phyloP scores from a whole-genome alignment of 2,888 invertebrate species.

The Acleris emargana region DNA sequence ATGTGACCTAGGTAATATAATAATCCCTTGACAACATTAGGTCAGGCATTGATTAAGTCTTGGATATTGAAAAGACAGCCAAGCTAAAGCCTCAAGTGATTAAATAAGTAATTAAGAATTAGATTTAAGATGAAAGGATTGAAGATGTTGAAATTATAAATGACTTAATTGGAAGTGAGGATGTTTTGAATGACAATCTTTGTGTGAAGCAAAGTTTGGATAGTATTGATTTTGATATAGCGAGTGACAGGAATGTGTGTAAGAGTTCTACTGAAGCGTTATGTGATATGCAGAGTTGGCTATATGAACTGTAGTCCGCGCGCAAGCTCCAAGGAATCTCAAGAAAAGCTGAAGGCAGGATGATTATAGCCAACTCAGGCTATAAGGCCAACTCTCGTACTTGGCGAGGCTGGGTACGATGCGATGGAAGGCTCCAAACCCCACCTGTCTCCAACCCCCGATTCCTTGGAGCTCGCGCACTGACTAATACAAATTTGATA shows the following conservation, averaged over 20 bases:
- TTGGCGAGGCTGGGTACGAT: too few species aligned
- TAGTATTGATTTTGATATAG: background rate
- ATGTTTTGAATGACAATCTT: background rate
- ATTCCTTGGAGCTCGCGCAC: too few species aligned
- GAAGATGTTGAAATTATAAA: conserved; percentile 1
- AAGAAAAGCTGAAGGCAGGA: too few species aligned
- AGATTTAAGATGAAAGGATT: conserved; percentile 10
- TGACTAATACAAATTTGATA: background rate
- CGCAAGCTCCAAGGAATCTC: too few species aligned
- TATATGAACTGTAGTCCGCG: background rate
- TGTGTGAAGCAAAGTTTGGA: background rate
- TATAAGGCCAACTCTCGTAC: too few species aligned
- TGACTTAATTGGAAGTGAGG: background rate
- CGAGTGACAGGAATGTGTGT: background rate
- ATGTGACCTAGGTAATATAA: conserved; percentile 79
- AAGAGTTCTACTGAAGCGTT: conserved; percentile 35
- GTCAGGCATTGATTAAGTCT: background rate
- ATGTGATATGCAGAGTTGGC: conserved; percentile 40
- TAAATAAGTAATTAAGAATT: background rate
- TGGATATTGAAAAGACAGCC: background rate
- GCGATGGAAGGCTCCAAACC: too few species aligned
- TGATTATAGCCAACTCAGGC: too few species aligned
- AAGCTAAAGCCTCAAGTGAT: background rate
- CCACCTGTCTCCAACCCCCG: too few species aligned
- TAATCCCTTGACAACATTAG: background rate